Conservation (phyloP, 2,797 vertebrate species). For the Streptopelia turtur region DNA sequence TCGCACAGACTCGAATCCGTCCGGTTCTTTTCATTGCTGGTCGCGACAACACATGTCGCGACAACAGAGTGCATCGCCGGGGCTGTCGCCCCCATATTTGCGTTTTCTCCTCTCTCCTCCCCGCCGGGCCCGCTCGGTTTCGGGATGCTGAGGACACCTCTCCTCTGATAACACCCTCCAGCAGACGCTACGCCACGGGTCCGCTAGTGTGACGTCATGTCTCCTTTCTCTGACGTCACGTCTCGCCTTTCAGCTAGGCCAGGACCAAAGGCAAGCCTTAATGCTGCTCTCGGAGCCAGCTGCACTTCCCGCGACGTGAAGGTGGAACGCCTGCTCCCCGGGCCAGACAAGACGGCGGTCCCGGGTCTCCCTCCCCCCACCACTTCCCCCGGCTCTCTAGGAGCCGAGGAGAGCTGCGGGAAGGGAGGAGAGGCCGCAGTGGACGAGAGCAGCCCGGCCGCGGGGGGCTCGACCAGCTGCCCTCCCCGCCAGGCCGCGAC, state of each 20-base stretch:
- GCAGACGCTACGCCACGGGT: neutral
- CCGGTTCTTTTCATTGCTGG: too few species aligned
- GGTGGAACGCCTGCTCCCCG: accelerated
- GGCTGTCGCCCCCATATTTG: neutral
- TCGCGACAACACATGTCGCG: neutral
- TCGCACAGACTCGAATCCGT: neutral
- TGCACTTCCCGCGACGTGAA: neutral
- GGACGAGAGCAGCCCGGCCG: neutral
- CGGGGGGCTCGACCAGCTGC: neutral
- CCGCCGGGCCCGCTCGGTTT: accelerated
- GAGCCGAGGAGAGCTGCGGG: neutral
- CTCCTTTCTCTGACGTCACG: neutral
- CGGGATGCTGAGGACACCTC: neutral
- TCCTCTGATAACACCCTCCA: neutral
- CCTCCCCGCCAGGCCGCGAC: neutral
- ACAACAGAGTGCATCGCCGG: accelerated
- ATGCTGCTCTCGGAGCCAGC: neutral
- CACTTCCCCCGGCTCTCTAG: accelerated
- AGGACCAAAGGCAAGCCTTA: neutral
- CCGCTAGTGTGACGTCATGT: neutral
- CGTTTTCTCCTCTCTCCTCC: neutral
- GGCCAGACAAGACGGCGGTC: too few species aligned
- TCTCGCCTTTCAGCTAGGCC: neutral
- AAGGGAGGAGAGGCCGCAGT: neutral
- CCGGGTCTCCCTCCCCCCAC: neutral